Evolutionary conservation across 1,140 invertebrate genomes (phyloP), one percentile per base, ranked within the genome.

Genomic region (Lamellibrachia luymesi): DNA sequence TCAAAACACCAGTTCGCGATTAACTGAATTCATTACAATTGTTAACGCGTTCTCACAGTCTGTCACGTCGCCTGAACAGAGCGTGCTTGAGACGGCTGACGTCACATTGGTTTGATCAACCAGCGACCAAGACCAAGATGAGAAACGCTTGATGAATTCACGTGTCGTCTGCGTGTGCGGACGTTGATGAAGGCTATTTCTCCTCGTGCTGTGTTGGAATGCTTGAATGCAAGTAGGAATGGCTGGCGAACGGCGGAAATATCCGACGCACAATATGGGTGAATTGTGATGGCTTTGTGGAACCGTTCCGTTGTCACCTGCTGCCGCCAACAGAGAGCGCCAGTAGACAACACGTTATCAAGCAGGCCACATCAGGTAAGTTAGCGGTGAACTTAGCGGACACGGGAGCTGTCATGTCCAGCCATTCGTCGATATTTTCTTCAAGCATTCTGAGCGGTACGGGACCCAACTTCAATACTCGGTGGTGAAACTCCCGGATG

Each of bases 401-500:
- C 50, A n/a, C 50, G 56, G 92, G 92, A 89, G 52, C 64, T 6
- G 27, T 13, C n/a, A 22, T 50, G 13, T 64, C 92, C 56, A 93
- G 50, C 92, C 92, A 93, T 50, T 17, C 50, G 92, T 93, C 38
- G 2, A 93, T 93, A 22, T 17, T 49, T 51, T 80, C 25, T 89
- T 93, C 52, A 52, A 93, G 92, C 25, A 64, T 89, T 50, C 38
- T 49, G 22, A 93, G 51, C 2, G 92, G 92, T 89, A 93, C 56
- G 27, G 92, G 92, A 17, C 92, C 92, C 8, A 93, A 13, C 50
- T 89, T 22, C 6, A 93, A 52, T 52, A 93, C 92, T 89, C 89
- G 92, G 92, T 93, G 92, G 64, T 93, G 92, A 56, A 93, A 93
- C 92, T 93, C 92, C 50, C 92, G 92, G 64, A 93, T 56, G 56